Base-by-base conservation (phyloP, 2,888 invertebrate species). In the Conchocele bisecta region DNA sequence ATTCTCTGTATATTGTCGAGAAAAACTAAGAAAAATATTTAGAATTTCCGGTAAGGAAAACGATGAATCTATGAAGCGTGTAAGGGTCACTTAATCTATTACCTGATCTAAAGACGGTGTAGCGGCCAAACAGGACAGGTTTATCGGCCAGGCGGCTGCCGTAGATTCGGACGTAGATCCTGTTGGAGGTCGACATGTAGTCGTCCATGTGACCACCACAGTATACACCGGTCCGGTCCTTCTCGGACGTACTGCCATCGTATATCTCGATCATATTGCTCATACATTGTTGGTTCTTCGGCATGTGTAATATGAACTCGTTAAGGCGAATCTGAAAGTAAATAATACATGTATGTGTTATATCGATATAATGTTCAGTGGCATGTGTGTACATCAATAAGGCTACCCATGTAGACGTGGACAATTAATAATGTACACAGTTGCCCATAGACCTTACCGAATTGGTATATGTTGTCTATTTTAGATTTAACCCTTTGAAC, bases 251-350 rank as follows among this genome's bases (percentile, higher is more conserved):
- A 3, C 86, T 84, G 2, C 82, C 79, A 42, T 88, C 87, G 63
- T 88, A 90, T 13, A 89, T 58, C 53, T 86, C 87, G 15, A 90
- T 79, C 66, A 82, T 80, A 75, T 86, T 89, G 28, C 81, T 58
- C 9, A 78, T 78, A 67, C 90, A 90, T 17, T 65, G 78, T 28
- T 68, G 74, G 28, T 80, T 71, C 1, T 66, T 68, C 4, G 73
- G 33, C 66, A 80, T 73, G 37, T 71, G 67, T 7, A 73, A 41
- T 26, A 63, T 59, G 11, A 77, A 63, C 3, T 75, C 73, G 17
- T 68, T 67, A 9, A 84, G 42, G 3, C 66, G 41, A 11, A 84
- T 75, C 84, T 84, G 61, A 4, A 72, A 57, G n/a, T 31, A 13
- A 51, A 33, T 33, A 9, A 39, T 15, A 29, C 2, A 37, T 1